Evolutionary conservation across 2,888 invertebrate species (phyloP).

Genomic region (Strigamia transsilvanica): DNA sequence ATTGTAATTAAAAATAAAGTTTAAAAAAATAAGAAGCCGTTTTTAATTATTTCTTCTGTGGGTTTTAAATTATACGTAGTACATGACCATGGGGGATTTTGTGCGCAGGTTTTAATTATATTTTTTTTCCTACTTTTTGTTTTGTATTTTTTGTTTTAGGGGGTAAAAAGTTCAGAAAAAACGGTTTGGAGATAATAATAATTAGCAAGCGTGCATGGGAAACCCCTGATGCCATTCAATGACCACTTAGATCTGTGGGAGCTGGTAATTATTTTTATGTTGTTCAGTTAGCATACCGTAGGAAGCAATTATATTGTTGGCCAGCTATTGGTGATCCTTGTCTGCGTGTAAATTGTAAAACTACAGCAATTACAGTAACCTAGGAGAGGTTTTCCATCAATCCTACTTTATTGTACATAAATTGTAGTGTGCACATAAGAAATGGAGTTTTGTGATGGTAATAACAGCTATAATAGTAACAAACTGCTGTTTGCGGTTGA

Average conservation of each 20-base stretch:
- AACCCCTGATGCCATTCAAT: not conserved
- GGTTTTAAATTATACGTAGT: conserved; percentile 1
- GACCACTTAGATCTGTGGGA: conserved; percentile 4
- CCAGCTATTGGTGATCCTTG: no score
- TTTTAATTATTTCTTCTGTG: conserved; percentile 6
- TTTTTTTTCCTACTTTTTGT: not conserved
- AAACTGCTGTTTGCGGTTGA: no score
- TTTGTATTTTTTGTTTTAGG: not conserved
- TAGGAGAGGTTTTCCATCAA: no score
- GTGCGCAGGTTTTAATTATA: not conserved
- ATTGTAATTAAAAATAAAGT: not conserved
- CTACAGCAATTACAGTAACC: no score
- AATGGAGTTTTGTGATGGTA: no score
- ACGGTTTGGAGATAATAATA: not conserved
- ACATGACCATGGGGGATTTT: not conserved
- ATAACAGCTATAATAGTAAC: no score
- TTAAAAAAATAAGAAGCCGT: not conserved
- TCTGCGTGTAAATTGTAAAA: no score
- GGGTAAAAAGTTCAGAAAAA: not conserved
- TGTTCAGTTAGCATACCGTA: not conserved
- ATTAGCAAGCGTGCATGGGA: not conserved
- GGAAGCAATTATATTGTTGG: no score
- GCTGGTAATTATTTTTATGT: not conserved
- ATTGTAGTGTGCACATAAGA: no score
- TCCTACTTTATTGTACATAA: no score